Evolutionary conservation across 2,888 invertebrate species (phyloP), one percentile per base, ranked within the genome.

Genomic region (Apodemia hepburni): DNA sequence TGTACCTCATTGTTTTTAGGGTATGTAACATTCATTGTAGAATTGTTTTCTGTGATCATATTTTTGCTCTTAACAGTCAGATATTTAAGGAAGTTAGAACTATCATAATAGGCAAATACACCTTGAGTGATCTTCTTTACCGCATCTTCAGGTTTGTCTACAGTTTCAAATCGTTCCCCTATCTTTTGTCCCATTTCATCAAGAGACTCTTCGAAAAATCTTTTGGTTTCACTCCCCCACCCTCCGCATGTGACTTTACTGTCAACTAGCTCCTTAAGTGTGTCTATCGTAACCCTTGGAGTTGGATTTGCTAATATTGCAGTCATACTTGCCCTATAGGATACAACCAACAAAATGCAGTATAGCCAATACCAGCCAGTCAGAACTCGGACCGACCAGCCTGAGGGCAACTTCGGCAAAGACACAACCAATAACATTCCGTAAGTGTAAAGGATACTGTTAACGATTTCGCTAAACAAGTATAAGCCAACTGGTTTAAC

Each of bases 281-380:
- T 96, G 74, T 97, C 96, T 49, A 97, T 96, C 0, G 96, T 96
- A 9, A 97, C 93, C 71, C 97, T 93, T 12, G 95, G 94, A 0
- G 94, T 92, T 33, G 97, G 97, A 79, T 95, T 95, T 0, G 97
- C 96, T 59, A 97, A 85, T 61, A 96, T 96, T 0, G 97, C 97
- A 0, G 97, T 97, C 93, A 97, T 95, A 72, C 96, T 97, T 0
- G 97, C 97, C 74, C 95, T 87, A 78, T 97, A 97, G 0, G 95
- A 93, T 0, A 96, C 96, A 0, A 95, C 95, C 6, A 97, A 92
- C 4, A 97, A 87, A 66, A 97, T 94, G 74, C 96, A 96, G 77
- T 97, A 97, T 2, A 97, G 80, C 97, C 97, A 97, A 84, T 97
- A 97, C 95, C 96, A 97, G 0, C 97, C 97, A 1, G 97, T 96